Percentiles rank a stretch among this genome's conserved stretches.
Evolutionary conservation across 2,113 vertebrate species (phyloP).

Genomic region (Myotis yumanensis): DNA sequence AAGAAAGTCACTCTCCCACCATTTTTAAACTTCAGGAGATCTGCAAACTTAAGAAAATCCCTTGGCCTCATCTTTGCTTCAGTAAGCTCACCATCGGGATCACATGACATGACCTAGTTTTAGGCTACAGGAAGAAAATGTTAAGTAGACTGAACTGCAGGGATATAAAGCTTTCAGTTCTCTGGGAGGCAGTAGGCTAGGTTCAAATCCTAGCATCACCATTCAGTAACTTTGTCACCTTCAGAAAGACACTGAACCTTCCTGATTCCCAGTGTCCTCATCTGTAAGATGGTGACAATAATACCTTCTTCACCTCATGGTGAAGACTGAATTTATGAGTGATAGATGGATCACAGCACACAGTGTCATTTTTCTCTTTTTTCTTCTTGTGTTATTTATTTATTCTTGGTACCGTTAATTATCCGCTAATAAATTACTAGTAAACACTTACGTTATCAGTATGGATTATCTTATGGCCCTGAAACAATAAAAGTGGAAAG

Average conservation of each 20-base stretch:
- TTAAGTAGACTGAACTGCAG: background rate
- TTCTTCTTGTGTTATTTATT: background rate
- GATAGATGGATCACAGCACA: background rate
- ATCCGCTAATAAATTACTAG: background rate
- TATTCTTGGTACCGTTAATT: background rate
- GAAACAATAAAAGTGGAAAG: background rate
- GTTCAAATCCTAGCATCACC: background rate
- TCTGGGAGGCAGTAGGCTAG: background rate
- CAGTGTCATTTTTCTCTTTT: background rate
- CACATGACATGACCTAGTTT: constrained; percentile 43
- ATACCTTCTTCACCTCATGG: background rate
- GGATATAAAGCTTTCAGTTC: background rate
- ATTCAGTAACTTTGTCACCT: background rate
- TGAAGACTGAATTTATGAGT: background rate
- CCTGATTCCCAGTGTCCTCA: background rate
- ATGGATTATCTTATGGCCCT: constrained; percentile 4
- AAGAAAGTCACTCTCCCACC: constrained; percentile 14
- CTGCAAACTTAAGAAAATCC: constrained; percentile 46
- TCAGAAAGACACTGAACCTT: background rate
- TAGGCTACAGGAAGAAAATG: constrained; percentile 39
- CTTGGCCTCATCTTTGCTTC: background rate
- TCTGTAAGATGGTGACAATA: background rate
- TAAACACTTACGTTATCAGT: constrained; percentile 4
- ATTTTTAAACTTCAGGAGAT: constrained; percentile 48
- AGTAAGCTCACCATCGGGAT: background rate